Evolutionary conservation across 2,888 invertebrate species (phyloP).

Genomic region (Elmis aenea): DNA sequence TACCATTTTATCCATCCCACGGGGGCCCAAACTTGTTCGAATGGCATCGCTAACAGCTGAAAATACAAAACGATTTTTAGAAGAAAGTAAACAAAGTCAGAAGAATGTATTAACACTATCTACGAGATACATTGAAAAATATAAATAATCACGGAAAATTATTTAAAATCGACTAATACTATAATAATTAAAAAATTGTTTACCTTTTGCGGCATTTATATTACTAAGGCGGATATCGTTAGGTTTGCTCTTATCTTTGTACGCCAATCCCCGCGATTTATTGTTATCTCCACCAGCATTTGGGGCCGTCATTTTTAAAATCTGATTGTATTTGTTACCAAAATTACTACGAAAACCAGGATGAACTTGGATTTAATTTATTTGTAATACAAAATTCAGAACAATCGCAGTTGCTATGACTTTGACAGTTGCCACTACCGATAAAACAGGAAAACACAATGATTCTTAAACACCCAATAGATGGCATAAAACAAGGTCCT

Average conservation of each 20-base stretch:
- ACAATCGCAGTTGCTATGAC: no score
- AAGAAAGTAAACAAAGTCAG: no score
- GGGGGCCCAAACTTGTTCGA: slow-evolving; percentile 95
- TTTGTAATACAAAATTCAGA: no score
- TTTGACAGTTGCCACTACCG: no score
- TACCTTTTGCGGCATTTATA: slow-evolving; percentile 97
- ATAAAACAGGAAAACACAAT: no score
- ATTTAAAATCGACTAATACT: not conserved
- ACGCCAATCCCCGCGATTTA: slow-evolving; percentile 53
- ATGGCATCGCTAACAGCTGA: slow-evolving; percentile 98
- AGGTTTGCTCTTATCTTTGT: slow-evolving; percentile 92
- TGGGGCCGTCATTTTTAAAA: slow-evolving; percentile 45
- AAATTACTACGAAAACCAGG: no score
- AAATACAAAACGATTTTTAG: slow-evolving; percentile 36
- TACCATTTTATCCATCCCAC: slow-evolving; percentile 99
- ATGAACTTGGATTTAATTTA: no score
- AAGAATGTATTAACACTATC: no score
- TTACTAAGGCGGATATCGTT: slow-evolving; percentile 91
- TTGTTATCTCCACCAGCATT: slow-evolving; percentile 47
- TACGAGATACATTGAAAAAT: not conserved
- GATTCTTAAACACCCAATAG: no score
- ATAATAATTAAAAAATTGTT: not conserved
- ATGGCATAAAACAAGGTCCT: no score
- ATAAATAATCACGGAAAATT: slow-evolving; percentile 3
- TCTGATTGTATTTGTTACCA: no score